Evolutionary conservation across 2,797 vertebrate genomes (phyloP).

Genomic region (Cryptoblepharus egeriae): DNA sequence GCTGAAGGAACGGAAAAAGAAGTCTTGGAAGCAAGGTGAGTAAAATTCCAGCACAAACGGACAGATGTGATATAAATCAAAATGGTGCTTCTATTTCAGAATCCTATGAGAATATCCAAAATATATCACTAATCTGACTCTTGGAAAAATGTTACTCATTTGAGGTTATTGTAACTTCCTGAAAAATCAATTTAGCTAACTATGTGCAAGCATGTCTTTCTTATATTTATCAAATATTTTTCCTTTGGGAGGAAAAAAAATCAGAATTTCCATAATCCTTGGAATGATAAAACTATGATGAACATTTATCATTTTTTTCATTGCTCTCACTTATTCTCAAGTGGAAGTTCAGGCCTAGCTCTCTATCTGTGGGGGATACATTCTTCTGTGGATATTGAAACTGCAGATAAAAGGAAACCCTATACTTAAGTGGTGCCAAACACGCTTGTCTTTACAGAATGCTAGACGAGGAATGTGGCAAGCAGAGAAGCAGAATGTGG

Average conservation of each 20-base stretch:
- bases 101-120: background rate
- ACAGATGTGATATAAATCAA: background rate
- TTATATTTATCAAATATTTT: background rate
- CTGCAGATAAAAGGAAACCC: too few species aligned
- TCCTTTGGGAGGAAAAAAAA: background rate
- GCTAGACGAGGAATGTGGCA: too few species aligned
- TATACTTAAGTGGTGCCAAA: too few species aligned
- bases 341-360: too few species aligned
- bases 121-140: rapidly evolving
- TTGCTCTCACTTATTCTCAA: background rate
- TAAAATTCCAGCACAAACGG: background rate
- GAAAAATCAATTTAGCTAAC: background rate
- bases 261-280: background rate
- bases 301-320: background rate
- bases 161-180: background rate
- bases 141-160: background rate
- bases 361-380: too few species aligned
- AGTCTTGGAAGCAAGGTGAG: conserved; percentile 95
- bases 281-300: background rate
- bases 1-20: conserved; percentile 77
- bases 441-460: too few species aligned
- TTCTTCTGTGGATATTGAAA: too few species aligned
- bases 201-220: background rate
- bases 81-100: background rate
- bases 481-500: too few species aligned